Conservation (phyloP, 2,797 vertebrate genomes). For the Anniella stebbinsi region DNA sequence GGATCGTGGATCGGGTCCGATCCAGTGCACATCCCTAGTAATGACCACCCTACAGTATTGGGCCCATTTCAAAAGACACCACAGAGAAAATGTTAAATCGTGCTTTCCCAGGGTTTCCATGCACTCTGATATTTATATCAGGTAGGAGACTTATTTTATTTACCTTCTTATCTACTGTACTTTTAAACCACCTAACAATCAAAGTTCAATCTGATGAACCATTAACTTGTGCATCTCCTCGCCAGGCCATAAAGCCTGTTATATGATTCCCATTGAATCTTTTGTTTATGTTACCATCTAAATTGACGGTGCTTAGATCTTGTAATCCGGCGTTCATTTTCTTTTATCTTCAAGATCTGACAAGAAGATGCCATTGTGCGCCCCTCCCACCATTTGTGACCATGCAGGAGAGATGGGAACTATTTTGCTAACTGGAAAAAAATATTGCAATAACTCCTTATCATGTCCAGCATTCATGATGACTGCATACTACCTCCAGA, state of each 20-base stretch:
- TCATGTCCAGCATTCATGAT: neutral
- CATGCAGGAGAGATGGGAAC: neutral
- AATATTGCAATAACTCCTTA: neutral
- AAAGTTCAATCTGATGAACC: neutral
- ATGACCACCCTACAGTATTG: too few species aligned
- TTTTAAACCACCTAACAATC: too few species aligned
- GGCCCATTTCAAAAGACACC: slow-evolving; percentile 2
- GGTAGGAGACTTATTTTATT: neutral
- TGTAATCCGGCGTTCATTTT: neutral
- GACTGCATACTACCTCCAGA: neutral
- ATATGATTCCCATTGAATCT: neutral
- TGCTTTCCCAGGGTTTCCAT: neutral
- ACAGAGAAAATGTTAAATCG: neutral
- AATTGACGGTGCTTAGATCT: neutral
- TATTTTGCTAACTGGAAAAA: neutral
- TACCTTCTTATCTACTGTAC: too few species aligned
- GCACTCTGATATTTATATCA: neutral
- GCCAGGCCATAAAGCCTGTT: neutral
- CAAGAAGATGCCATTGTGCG: neutral
- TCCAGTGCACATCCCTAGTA: too few species aligned
- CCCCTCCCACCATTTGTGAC: neutral
- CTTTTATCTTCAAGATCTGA: neutral
- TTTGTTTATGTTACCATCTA: neutral
- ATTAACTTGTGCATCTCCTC: neutral
- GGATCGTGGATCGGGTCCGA: too few species aligned